Evolutionary conservation across 2,113 vertebrate genomes (phyloP).

Genomic region (Empidonax traillii): DNA sequence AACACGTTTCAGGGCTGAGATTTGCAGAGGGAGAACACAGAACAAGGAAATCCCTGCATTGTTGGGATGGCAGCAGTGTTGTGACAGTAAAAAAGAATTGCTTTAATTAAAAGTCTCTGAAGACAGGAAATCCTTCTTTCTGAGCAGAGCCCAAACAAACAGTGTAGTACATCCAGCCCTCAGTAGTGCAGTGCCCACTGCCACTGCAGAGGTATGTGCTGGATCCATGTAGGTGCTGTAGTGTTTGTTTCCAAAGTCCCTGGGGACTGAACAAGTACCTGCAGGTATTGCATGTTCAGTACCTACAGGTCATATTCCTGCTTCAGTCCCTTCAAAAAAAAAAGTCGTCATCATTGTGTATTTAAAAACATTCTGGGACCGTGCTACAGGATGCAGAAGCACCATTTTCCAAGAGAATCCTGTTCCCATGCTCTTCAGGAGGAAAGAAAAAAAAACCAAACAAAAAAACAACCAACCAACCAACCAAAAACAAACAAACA

Average conservation of each 20-base stretch:
- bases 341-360: fast-evolving
- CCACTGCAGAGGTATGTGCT: neutral
- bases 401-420: neutral
- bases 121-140: neutral
- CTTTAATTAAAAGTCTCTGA: conserved; percentile 45
- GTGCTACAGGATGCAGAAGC: neutral
- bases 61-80: neutral
- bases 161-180: fast-evolving
- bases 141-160: neutral
- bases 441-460: neutral
- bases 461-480: too few species aligned
- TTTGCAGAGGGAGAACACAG: neutral
- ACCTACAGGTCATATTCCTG: neutral
- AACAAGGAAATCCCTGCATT: neutral
- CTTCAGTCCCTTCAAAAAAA: neutral
- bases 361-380: neutral
- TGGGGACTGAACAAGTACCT: neutral
- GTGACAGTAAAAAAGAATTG: conserved; percentile 13
- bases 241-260: neutral
- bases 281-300: neutral
- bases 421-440: neutral
- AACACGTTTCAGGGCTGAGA: neutral
- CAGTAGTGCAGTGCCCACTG: neutral
- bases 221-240: neutral
- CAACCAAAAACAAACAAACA: too few species aligned